Conservation (phyloP, 2,113 vertebrate genomes). For the Myotis brandtii region DNA sequence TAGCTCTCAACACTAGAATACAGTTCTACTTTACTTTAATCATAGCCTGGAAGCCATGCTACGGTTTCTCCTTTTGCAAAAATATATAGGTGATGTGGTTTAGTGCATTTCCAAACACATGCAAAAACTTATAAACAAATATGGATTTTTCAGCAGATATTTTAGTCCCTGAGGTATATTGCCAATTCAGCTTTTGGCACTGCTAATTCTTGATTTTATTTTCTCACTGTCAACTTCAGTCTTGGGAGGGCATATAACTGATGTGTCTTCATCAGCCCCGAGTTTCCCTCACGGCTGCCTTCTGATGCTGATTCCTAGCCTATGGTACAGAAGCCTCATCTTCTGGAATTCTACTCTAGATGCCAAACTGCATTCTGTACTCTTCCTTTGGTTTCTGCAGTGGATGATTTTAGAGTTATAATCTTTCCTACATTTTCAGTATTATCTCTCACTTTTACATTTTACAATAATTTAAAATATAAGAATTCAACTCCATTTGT, state of each 20-base stretch:
- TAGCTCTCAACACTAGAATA: conserved; percentile 80
- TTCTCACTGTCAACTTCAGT: background rate
- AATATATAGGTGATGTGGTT: conserved; percentile 92
- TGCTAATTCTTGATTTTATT: background rate
- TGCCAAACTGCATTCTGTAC: background rate
- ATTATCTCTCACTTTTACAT: background rate
- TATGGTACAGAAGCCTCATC: rapidly evolving
- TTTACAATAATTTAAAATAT: background rate
- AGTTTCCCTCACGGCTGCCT: background rate
- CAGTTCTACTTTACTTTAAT: background rate
- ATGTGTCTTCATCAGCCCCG: background rate
- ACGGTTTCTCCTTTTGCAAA: conserved; percentile 87
- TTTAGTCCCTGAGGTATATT: background rate
- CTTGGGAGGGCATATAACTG: background rate
- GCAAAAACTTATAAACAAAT: conserved; percentile 94
- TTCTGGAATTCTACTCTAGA: background rate
- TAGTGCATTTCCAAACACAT: conserved; percentile 91
- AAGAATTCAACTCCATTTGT: background rate
- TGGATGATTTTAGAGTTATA: background rate
- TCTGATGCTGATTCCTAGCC: background rate
- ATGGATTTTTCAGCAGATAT: conserved; percentile 94
- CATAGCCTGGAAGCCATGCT: conserved; percentile 72
- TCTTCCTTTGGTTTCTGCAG: background rate
- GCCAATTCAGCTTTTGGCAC: background rate
- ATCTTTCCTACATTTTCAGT: background rate